These are phyloP conservation scores for Polydrusus pterygomalis DNA, from an alignment of 2,888 invertebrate genomes.

Conservation along the genomic window DNA sequence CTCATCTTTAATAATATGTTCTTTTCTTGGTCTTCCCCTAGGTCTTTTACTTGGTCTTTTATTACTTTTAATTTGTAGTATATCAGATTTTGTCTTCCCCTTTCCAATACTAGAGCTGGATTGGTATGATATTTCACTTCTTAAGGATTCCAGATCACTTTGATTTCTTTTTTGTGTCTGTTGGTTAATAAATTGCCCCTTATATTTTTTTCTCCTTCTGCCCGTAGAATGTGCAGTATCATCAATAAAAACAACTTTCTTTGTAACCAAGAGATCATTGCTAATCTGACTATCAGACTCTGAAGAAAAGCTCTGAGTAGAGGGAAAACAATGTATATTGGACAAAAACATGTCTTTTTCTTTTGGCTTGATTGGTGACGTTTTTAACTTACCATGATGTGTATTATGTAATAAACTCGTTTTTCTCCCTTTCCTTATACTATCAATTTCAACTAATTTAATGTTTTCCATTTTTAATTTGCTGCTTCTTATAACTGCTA, in stretches of 20 bases:
- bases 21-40: constrained; percentile 13
- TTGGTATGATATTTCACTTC: neutral
- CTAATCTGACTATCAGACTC: constrained; percentile 23
- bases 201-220: neutral
- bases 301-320: neutral
- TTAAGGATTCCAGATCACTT: neutral
- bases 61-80: neutral
- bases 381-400: constrained; percentile 29
- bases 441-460: constrained; percentile 39
- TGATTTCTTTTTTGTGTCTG: neutral
- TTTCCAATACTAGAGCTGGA: neutral
- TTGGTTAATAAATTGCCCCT: neutral
- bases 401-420: constrained; percentile 16
- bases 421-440: constrained; percentile 1
- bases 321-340: neutral
- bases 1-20: neutral
- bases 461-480: constrained; percentile 7
- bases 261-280: constrained; percentile 53
- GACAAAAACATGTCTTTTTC: neutral
- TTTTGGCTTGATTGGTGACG: neutral
- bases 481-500: constrained; percentile 8
- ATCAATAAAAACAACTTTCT: constrained; percentile 56
- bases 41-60: constrained; percentile 1
- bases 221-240: neutral
- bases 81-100: neutral